A percentile compares a stretch with the other conserved stretches of the same genome.
These are phyloP conservation scores for Acromyrmex heyeri DNA, from an alignment of 1,140 invertebrate genomes.

Conservation along the genomic window DNA sequence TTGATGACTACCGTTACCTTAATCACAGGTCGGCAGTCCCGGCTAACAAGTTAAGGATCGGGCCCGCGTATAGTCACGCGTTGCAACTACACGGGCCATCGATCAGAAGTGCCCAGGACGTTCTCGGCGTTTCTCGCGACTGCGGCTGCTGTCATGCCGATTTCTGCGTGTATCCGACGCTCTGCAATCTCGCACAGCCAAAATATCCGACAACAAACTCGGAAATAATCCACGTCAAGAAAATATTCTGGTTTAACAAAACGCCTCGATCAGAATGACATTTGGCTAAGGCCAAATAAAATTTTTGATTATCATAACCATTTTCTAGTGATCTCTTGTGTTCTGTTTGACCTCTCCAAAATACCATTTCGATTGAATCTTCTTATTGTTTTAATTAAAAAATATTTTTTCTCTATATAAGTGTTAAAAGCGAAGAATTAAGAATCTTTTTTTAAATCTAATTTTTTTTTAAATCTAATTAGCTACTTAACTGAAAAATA, in stretches of 20 bases:
- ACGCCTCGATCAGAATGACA: too few species aligned
- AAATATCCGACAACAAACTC: constrained; percentile 31
- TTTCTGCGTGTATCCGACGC: constrained; percentile 31
- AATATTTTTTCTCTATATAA: too few species aligned
- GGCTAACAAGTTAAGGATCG: constrained; percentile 77
- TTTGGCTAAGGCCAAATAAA: too few species aligned
- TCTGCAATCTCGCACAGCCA: not conserved
- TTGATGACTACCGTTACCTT: constrained; percentile 79
- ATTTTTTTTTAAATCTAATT: too few species aligned
- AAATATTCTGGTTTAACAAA: too few species aligned
- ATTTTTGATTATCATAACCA: too few species aligned
- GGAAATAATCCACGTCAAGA: not conserved
- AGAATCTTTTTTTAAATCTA: too few species aligned
- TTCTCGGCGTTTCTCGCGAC: constrained; percentile 44
- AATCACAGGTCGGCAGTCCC: constrained; percentile 77
- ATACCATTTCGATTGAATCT: too few species aligned
- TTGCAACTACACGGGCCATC: constrained; percentile 69
- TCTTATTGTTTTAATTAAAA: too few species aligned
- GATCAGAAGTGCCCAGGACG: constrained; percentile 57
- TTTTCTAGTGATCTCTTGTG: too few species aligned
- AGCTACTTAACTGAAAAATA: not conserved
- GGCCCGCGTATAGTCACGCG: constrained; percentile 71
- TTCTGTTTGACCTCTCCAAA: too few species aligned
- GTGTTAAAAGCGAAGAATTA: not conserved
- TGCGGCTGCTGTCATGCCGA: not conserved